Base-by-base conservation (phyloP, 2,113 vertebrate species). In the Phodopus roborovskii region DNA sequence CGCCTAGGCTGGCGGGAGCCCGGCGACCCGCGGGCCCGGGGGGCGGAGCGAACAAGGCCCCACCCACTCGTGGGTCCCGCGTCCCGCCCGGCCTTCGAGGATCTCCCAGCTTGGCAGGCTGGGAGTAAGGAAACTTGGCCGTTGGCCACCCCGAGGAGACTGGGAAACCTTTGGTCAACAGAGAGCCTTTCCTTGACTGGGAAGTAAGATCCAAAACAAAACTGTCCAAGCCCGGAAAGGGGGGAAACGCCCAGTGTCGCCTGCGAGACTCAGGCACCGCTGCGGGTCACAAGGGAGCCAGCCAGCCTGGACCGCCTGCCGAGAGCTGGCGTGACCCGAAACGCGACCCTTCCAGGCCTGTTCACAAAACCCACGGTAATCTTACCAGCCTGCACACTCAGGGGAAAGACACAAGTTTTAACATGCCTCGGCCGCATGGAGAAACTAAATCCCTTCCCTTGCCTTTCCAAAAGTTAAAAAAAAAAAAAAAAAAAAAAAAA, bases 201-300 rank as follows among this genome's bases (percentile, higher is more conserved):
- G 90, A 85, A 60, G 60, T 45, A 9, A 90, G 78, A 83, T 71
- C 89, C 95, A 70, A 95, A 96, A 94, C 83, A 95, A 82, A 94
- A 91, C 93, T 75, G 62, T 58, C 56, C 78, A 50, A 64, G n/a
- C 48, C 94, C 90, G 94, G 97, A 96, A 97, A 96, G 78, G 84
- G 79, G 84, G 96, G 97, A 88, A 78, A 94, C 96, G 95, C 96
- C 96, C 91, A 81, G 64, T 39, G 97, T 94, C 73, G 94, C 91
- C n/a, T 22, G 39, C 4, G 45, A 81, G 92, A 95, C 45, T 19
- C 78, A 0, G 64, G 79, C 94, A 4, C 78, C 5, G 7, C 64
- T 3, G 58, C 20, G 0, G 70, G n/a, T 82, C 95, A 48, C 78
- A 9, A 64, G 74, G 50, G 86, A 60, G 70, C 86, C 70, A 42